Percentiles rank a stretch among this genome's conserved stretches.
These are phyloP conservation scores for Erpobdella octoculata DNA, from an alignment of 2,888 invertebrate species.

Conservation along the genomic window DNA sequence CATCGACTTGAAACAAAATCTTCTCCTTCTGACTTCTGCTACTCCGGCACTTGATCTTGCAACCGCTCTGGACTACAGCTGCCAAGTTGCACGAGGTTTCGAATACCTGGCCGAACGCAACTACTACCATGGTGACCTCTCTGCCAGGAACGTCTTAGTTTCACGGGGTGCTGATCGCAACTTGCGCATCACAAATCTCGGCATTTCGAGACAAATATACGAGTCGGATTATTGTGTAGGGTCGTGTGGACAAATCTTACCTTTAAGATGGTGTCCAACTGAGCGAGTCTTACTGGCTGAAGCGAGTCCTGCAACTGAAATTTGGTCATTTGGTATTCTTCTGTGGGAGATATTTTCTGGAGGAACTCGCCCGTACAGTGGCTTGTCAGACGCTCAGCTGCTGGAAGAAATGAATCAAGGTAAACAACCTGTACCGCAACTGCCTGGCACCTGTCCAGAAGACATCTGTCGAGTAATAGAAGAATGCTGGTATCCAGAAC, in stretches of 20 bases:
- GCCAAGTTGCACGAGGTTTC: constrained; percentile 18
- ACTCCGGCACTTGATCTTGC: neutral
- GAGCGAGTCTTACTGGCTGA: constrained; percentile 37
- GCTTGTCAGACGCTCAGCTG: constrained; percentile 35
- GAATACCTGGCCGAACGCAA: constrained; percentile 21
- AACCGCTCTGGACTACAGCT: constrained; percentile 20
- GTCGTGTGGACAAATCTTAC: constrained; percentile 14
- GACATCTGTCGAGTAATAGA: constrained; percentile 6
- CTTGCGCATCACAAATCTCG: constrained; percentile 20
- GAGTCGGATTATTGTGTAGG: constrained; percentile 21
- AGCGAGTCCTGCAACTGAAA: constrained; percentile 36
- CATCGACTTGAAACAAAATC: constrained; percentile 22
- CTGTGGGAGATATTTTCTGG: constrained; percentile 38
- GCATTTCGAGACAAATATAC: constrained; percentile 14
- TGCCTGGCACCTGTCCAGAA: constrained; percentile 2
- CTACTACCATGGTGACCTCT: constrained; percentile 23
- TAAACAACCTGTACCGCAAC: constrained; percentile 2
- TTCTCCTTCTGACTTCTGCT: neutral
- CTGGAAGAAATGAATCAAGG: constrained; percentile 1
- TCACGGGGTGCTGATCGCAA: neutral
- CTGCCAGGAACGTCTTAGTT: constrained; percentile 19
- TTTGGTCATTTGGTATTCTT: constrained; percentile 38
- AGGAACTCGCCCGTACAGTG: constrained; percentile 34
- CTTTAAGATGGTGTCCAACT: constrained; percentile 27
- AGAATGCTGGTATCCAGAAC: neutral